A percentile compares a stretch with the other conserved stretches of the same genome.
Conservation (phyloP, 2,113 vertebrate species). For the Octodon degus region DNA sequence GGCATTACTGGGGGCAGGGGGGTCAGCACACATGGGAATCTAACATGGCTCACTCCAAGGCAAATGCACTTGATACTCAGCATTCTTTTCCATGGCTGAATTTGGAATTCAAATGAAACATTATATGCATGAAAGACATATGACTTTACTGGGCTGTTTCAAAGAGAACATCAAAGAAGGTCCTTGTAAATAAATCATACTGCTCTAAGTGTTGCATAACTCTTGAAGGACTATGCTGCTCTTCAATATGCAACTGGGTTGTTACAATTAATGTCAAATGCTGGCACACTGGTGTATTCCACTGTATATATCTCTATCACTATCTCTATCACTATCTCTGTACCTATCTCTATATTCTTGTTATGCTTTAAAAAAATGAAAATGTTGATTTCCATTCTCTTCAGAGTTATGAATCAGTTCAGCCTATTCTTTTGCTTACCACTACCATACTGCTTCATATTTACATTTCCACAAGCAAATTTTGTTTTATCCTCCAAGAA, state of each 20-base stretch:
- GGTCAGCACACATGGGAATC: background rate
- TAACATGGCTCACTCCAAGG: background rate
- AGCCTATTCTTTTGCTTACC: slow-evolving; percentile 46
- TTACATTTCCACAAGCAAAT: slow-evolving; percentile 38
- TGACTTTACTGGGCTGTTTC: slow-evolving; percentile 63
- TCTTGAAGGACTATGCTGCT: slow-evolving; percentile 61
- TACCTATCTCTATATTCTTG: background rate
- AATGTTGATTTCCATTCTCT: slow-evolving; percentile 48
- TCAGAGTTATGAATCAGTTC: slow-evolving; percentile 2
- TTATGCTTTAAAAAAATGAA: slow-evolving; percentile 62
- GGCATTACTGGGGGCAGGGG: background rate
- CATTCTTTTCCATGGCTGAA: slow-evolving; percentile 43
- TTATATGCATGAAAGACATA: slow-evolving; percentile 56
- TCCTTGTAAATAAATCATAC: slow-evolving; percentile 78
- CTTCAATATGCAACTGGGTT: slow-evolving; percentile 75
- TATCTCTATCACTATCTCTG: too few relatives aligned
- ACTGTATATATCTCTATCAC: background rate
- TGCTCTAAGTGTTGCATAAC: slow-evolving; percentile 68
- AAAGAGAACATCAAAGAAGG: slow-evolving; percentile 76
- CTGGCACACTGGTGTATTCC: slow-evolving; percentile 16
- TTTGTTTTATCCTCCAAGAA: background rate
- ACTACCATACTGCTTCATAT: background rate
- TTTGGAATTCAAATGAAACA: slow-evolving; percentile 70
- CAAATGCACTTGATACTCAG: slow-evolving; percentile 36
- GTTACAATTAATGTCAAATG: slow-evolving; percentile 68